Conservation (phyloP, 2,888 invertebrate genomes). For the Asteroscopus sphinx region DNA sequence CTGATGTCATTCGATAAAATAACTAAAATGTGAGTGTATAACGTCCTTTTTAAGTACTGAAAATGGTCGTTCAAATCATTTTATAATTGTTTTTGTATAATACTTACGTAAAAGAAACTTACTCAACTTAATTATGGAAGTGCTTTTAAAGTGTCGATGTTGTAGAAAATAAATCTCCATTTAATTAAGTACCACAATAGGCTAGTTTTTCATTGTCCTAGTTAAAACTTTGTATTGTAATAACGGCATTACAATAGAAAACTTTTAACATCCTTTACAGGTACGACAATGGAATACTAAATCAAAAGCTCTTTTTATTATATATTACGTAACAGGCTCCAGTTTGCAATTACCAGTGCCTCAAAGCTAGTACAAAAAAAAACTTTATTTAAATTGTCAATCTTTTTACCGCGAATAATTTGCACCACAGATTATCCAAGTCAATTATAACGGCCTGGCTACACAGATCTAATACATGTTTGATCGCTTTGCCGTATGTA, state of each 20-base stretch:
- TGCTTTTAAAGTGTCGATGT: constrained; percentile 25
- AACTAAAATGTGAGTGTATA: background rate
- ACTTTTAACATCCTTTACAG: constrained; percentile 45
- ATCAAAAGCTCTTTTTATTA: constrained; percentile 33
- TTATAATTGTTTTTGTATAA: no score
- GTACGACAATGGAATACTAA: constrained; percentile 48
- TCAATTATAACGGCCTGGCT: constrained; percentile 44
- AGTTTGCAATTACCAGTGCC: background rate
- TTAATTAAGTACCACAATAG: constrained; percentile 48
- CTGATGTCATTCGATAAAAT: constrained; percentile 39
- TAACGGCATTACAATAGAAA: constrained; percentile 43
- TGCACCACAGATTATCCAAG: constrained; percentile 37
- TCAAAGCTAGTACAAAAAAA: background rate
- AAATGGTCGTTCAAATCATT: background rate
- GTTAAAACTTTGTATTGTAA: constrained; percentile 48
- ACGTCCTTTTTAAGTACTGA: background rate
- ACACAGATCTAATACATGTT: constrained; percentile 36
- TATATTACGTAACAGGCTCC: background rate
- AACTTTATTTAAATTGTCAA: constrained; percentile 18
- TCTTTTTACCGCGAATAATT: constrained; percentile 35
- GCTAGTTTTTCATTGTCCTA: constrained; percentile 51
- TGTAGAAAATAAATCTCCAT: constrained; percentile 51
- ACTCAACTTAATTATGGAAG: constrained; percentile 30
- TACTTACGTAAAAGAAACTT: background rate
- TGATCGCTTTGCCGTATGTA: constrained; percentile 41